Evolutionary conservation across 1,140 invertebrate genomes (phyloP), one percentile per base, ranked within the genome.

Genomic region (Drosophila willistoni): DNA sequence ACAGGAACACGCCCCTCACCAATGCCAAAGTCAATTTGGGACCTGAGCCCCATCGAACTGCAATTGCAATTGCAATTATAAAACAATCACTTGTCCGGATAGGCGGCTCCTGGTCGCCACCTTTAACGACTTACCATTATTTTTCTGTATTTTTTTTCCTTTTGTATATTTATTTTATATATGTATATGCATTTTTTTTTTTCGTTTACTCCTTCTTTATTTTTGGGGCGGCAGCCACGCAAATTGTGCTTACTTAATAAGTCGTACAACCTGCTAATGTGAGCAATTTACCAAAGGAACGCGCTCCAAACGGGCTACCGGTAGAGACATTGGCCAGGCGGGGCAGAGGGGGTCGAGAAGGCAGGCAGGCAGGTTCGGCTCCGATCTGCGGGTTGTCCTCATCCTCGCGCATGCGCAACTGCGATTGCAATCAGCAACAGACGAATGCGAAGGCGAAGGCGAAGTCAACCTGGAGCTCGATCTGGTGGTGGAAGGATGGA

Each of bases 171-270:
- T 62, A 13, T n/a, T 62, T 22, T 62, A 41, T 13, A n/a, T 61
- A 7, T 33, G 4, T 25, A 25, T 29, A 29, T 29, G 6, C 29
- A 25, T 5, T 29, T 33, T 39, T 51, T 36, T 54, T 51, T 22
- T 41, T 25, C 25, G 2, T n/a, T 33, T 33, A 4, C 54, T 59
- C 12, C 22, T 41, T 34, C 19, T 55, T 44, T 41, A 42, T 57
- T 59, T 29, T 86, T 83, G 69, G 77, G 84, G 90, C 81, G 87
- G 90, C 83, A 76, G 66, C 81, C 87, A 91, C 90, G 90, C 90
- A 91, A 91, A 91, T 91, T 91, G 90, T 91, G 90, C 90, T 91
- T 90, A 90, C 90, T 91, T 91, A 91, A 91, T 91, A 91, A 91
- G 90, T 91, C 90, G 90, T 90, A 91, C 86, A 91, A 91, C 90